Base-by-base conservation (phyloP, 2,888 invertebrate genomes). In the Idaea biselata region DNA sequence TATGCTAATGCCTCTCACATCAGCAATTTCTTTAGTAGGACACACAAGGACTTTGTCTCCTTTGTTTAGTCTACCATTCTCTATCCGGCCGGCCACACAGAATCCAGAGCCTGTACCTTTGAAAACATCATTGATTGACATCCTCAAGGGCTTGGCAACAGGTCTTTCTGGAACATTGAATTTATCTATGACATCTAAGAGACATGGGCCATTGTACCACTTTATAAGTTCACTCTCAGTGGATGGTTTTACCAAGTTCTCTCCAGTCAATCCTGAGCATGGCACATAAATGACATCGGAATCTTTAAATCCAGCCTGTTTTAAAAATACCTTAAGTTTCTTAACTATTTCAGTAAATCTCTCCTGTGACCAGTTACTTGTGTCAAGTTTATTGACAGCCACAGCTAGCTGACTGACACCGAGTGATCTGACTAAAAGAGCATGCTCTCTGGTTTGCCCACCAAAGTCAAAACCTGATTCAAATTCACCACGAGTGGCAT, bases 391-490 rank as follows among this genome's bases (percentile, higher is more conserved):
- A 83, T 99, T 99, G 17, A 99, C 95, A 44, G 97, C 98, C 1
- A 99, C 98, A 16, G 97, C 97, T 55, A 99, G 84, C 86, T 99
- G 99, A 66, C 95, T 96, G 0, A 99, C 97, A 53, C 99, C 99
- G 88, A 95, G 76, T 71, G 95, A 95, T 76, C 99, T 94, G 1
- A 99, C 96, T n/a, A 99, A 92, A 60, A 99, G 90, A 1, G 99
- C 98, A 92, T 99, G 99, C 86, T 99, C 99, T 68, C 99, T 93
- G 0, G 99, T 99, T 89, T 99, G 99, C 1, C 99, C 99, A 14
- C 99, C 99, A 73, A 96, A 95, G 78, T 99, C 99, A 88, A 99
- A 99, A 1, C 99, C 99, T 56, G 99, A 98, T 88, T 99, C 99
- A 89, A 99, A 99, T 91, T 99, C 99, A 25, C 99, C 99, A 74